Conservation (phyloP, 1,140 invertebrate species). For the Drosophila quadrilineata region DNA sequence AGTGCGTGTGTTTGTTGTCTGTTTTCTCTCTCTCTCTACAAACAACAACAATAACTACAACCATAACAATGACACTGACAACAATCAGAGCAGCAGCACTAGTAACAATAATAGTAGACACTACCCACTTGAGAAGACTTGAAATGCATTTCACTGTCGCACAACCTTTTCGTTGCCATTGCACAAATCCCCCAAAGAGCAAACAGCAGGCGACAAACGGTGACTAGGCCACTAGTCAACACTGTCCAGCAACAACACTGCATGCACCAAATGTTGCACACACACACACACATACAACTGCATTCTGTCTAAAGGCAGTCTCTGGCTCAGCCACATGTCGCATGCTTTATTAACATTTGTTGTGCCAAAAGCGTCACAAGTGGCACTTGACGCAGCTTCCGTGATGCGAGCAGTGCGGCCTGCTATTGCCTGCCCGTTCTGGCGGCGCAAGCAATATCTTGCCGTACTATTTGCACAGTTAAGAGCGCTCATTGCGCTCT, state of each 20-base stretch:
- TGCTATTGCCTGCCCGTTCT: conserved; percentile 15
- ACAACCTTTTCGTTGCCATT: conserved; percentile 42
- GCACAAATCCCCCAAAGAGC: conserved; percentile 54
- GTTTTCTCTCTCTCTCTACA: too few relatives aligned
- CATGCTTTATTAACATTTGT: conserved; percentile 56
- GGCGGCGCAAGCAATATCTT: conserved; percentile 67
- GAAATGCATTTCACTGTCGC: conserved; percentile 59
- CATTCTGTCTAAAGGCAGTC: neutral
- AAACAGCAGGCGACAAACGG: conserved; percentile 35
- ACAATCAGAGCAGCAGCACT: too few relatives aligned
- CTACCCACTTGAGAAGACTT: conserved; percentile 44
- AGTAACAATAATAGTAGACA: too few relatives aligned
- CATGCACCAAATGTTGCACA: conserved; percentile 52
- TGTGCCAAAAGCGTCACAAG: conserved; percentile 62
- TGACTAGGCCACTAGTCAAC: conserved; percentile 65
- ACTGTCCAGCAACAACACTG: conserved; percentile 28
- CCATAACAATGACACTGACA: conserved; percentile 52
- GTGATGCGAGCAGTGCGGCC: conserved; percentile 43
- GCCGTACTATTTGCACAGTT: conserved; percentile 17
- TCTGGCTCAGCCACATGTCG: conserved; percentile 3
- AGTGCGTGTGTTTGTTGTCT: too few relatives aligned
- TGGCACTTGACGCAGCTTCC: conserved; percentile 50
- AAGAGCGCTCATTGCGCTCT: conserved; percentile 15
- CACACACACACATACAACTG: conserved; percentile 17
- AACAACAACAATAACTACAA: conserved; percentile 28